These are phyloP conservation scores for Apis florea DNA, from an alignment of 1,140 invertebrate species.

Conservation along the genomic window DNA sequence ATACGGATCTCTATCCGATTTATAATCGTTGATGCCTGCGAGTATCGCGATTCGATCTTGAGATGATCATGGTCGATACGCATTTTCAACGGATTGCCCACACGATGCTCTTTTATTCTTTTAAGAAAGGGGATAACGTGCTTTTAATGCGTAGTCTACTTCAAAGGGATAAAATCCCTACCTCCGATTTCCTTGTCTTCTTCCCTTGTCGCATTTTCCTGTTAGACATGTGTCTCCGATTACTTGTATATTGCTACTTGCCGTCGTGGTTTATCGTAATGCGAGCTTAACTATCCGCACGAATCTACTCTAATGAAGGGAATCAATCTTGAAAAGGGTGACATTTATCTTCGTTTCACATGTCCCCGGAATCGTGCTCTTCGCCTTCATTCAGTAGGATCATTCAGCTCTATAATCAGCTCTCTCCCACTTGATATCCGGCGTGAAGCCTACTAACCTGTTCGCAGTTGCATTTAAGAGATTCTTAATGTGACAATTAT, in stretches of 20 bases:
- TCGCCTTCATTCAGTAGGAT: conserved; percentile 39
- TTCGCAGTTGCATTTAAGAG: neutral
- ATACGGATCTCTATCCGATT: conserved; percentile 33
- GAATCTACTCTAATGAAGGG: conserved; percentile 57
- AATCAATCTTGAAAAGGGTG: conserved; percentile 61
- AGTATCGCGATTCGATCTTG: conserved; percentile 56
- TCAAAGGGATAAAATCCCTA: conserved; percentile 7
- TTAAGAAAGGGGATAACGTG: conserved; percentile 60
- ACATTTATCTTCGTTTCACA: conserved; percentile 59
- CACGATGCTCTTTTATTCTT: conserved; percentile 15
- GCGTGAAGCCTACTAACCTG: conserved; percentile 5
- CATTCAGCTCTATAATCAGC: conserved; percentile 43
- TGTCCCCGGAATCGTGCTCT: conserved; percentile 35
- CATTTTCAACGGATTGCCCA: conserved; percentile 26
- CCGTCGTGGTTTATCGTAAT: conserved; percentile 54
- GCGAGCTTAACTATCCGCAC: conserved; percentile 63
- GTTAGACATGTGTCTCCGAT: conserved; percentile 37
- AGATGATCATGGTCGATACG: conserved; percentile 27
- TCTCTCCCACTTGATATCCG: conserved; percentile 20
- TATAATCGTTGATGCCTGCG: conserved; percentile 48
- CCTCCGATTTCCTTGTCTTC: neutral
- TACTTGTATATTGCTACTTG: neutral
- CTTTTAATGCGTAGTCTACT: conserved; percentile 57
- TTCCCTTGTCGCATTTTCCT: conserved; percentile 39
- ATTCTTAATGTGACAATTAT: neutral